phyloP scores from a whole-genome alignment of 2,888 invertebrate genomes.

The Branchipolynoe longqiensis region DNA sequence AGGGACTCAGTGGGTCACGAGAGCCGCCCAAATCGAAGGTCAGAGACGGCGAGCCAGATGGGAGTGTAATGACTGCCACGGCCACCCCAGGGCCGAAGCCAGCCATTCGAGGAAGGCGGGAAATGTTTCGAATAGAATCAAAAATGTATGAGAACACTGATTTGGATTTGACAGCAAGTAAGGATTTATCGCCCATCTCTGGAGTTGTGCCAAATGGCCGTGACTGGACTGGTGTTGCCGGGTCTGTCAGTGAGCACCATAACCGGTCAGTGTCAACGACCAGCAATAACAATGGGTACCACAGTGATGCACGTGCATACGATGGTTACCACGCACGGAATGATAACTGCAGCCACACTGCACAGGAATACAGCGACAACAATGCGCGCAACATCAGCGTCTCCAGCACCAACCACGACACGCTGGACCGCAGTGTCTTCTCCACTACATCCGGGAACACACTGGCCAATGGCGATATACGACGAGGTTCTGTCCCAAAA shows the following conservation, averaged over 20 bases:
- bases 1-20: not conserved
- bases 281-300: slow-evolving; percentile 44
- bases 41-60: not conserved
- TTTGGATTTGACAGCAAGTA: slow-evolving; percentile 6
- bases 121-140: slow-evolving; percentile 26
- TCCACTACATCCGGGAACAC: not conserved
- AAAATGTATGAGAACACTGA: not conserved
- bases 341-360: not conserved
- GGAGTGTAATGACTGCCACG: not conserved
- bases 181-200: slow-evolving; percentile 23
- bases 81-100: not conserved
- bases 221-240: not conserved
- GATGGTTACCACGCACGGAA: not conserved
- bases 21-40: not conserved
- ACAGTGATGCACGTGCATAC: not conserved
- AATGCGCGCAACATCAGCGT: not conserved
- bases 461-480: slow-evolving; percentile 4
- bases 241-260: not conserved
- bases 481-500: not conserved
- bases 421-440: slow-evolving; percentile 29
- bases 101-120: not conserved
- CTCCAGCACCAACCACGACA: slow-evolving; percentile 28
- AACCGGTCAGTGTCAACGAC: slow-evolving; percentile 37
- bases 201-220: not conserved
- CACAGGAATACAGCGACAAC: not conserved